Conservation (phyloP, 2,113 vertebrate species). For the Saccopteryx bilineata region DNA sequence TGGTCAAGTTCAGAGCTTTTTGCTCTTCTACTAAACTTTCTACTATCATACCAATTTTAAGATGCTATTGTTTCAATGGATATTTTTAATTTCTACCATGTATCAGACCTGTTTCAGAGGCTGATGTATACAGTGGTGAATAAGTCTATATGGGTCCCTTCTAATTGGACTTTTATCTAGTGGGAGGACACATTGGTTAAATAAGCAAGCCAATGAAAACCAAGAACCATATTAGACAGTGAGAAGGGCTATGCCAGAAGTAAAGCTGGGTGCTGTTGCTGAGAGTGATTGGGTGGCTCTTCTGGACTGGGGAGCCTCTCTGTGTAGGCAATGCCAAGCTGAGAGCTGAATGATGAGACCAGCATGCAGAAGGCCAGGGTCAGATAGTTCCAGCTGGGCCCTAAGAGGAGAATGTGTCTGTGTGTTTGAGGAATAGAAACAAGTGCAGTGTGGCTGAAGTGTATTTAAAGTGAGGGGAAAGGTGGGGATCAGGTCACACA, state of each 20-base stretch:
- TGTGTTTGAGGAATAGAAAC: background rate
- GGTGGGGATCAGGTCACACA: background rate
- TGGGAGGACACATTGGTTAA: background rate
- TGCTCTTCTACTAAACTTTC: background rate
- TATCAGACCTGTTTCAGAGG: background rate
- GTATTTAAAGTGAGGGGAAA: background rate
- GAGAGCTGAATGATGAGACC: background rate
- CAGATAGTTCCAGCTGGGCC: background rate
- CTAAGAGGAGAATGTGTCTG: background rate
- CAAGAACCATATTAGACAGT: background rate
- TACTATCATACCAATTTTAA: background rate
- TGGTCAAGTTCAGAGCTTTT: background rate
- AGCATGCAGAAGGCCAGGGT: background rate
- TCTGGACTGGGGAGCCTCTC: background rate
- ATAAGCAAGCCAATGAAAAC: background rate
- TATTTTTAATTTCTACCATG: background rate
- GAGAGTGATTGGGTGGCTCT: background rate
- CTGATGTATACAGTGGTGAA: background rate
- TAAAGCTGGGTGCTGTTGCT: background rate
- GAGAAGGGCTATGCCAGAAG: background rate
- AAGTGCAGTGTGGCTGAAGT: fast-evolving
- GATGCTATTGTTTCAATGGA: background rate
- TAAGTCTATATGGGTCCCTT: background rate
- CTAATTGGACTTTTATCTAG: background rate
- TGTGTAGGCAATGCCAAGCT: background rate